A percentile compares a stretch with the other conserved stretches of the same genome.
Evolutionary conservation across 2,888 invertebrate genomes (phyloP).

Genomic region (Congeria kusceri): DNA sequence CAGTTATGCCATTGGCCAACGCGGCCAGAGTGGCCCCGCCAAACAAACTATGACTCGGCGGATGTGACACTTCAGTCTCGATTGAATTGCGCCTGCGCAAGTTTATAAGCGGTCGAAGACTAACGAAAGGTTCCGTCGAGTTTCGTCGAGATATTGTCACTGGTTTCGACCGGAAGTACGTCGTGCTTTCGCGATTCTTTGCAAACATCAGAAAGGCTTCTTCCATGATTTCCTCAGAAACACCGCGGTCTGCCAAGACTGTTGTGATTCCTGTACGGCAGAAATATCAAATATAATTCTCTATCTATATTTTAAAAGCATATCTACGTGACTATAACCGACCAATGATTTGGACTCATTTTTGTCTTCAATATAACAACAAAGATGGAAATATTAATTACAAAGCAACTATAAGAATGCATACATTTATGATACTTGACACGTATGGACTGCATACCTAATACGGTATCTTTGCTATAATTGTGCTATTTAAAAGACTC

Average conservation of each 20-base stretch:
- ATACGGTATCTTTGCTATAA: too few relatives aligned
- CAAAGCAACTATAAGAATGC: too few relatives aligned
- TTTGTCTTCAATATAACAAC: too few relatives aligned
- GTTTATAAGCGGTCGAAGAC: constrained; percentile 58
- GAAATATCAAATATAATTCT: too few relatives aligned
- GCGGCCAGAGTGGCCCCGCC: constrained; percentile 51
- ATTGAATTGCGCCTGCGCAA: constrained; percentile 60
- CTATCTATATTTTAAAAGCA: too few relatives aligned
- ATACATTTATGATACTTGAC: too few relatives aligned
- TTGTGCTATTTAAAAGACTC: too few relatives aligned
- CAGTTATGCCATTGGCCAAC: constrained; percentile 38
- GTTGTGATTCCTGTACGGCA: constrained; percentile 63
- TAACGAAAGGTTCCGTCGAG: constrained; percentile 62
- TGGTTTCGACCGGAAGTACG: constrained; percentile 63
- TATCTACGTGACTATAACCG: too few relatives aligned
- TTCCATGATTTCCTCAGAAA: constrained; percentile 69
- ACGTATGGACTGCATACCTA: too few relatives aligned
- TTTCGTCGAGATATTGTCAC: constrained; percentile 61
- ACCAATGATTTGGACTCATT: too few relatives aligned
- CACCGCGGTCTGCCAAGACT: constrained; percentile 68
- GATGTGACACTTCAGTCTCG: constrained; percentile 39
- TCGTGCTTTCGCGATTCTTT: constrained; percentile 62
- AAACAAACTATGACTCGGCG: constrained; percentile 30
- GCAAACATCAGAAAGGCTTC: constrained; percentile 67
- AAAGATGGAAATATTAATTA: too few relatives aligned